Percentiles rank a stretch among this genome's conserved stretches.
Evolutionary conservation across 2,888 invertebrate genomes (phyloP).

Genomic region (Drosophila lacicola): DNA sequence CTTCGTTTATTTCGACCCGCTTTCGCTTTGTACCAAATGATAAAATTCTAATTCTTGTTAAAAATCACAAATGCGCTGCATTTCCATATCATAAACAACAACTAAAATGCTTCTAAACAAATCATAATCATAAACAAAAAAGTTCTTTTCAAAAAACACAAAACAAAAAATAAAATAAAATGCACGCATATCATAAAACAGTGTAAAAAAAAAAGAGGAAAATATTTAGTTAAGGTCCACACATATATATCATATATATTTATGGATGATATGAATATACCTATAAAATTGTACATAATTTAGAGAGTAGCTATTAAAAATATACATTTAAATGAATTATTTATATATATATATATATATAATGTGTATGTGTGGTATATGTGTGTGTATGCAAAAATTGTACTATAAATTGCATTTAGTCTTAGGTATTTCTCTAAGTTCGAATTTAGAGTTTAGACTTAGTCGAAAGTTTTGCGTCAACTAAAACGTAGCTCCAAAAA

Average conservation of each 20-base stretch:
- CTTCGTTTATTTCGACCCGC: constrained; percentile 8
- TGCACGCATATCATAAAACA: constrained; percentile 77
- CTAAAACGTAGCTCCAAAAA: constrained; percentile 39
- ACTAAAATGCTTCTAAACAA: constrained; percentile 56
- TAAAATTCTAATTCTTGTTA: constrained; percentile 7
- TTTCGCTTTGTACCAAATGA: constrained; percentile 41
- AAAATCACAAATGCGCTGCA: constrained; percentile 44
- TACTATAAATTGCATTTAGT: constrained; percentile 75
- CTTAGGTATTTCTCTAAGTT: constrained; percentile 66
- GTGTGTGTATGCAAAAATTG: constrained; percentile 55
- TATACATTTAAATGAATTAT: constrained; percentile 60
- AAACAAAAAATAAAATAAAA: constrained; percentile 23
- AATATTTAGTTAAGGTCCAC: constrained; percentile 40
- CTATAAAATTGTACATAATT: constrained; percentile 61
- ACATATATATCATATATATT: constrained; percentile 36
- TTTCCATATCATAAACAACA: constrained; percentile 66
- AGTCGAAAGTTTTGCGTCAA: constrained; percentile 49
- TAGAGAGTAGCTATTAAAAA: constrained; percentile 52
- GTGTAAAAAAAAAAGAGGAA: constrained; percentile 60
- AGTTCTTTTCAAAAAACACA: constrained; percentile 14
- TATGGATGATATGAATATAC: constrained; percentile 29
- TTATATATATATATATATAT: constrained; percentile 29
- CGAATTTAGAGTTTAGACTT: constrained; percentile 70
- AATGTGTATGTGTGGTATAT: background rate
- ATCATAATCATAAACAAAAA: constrained; percentile 67